Evolutionary conservation across 2,113 vertebrate genomes (phyloP).

Genomic region (Caranx ignobilis): DNA sequence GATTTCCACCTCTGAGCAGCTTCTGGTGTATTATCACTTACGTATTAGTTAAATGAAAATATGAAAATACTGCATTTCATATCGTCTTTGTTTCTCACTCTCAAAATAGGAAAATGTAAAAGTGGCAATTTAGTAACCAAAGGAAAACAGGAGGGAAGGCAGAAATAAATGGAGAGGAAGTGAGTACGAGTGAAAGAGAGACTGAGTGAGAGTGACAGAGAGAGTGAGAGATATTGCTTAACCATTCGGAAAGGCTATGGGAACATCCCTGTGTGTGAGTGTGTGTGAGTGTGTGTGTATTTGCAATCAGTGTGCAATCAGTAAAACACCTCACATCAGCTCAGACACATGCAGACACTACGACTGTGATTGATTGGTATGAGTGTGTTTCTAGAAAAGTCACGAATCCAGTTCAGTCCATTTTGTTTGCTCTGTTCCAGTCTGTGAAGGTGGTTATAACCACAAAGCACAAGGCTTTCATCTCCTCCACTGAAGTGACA

Average conservation of each 20-base stretch:
- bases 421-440: not conserved
- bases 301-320: constrained; percentile 61
- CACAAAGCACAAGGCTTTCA: constrained; percentile 24
- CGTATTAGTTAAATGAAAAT: not conserved
- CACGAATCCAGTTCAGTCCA: not conserved
- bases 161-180: constrained; percentile 39
- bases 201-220: constrained; percentile 52
- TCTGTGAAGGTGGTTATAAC: not conserved
- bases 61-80: not conserved
- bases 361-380: constrained; percentile 23
- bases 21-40: not conserved
- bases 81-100: not conserved
- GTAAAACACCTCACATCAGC: constrained; percentile 57
- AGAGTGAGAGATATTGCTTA: constrained; percentile 76
- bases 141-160: not conserved
- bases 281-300: constrained; percentile 54
- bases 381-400: constrained; percentile 17
- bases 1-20: not conserved
- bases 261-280: constrained; percentile 72
- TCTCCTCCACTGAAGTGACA: constrained; percentile 15
- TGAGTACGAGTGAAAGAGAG: constrained; percentile 39
- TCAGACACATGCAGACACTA: constrained; percentile 42
- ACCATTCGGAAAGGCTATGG: constrained; percentile 83
- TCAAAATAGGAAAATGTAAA: constrained; percentile 5
- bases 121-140: constrained; percentile 7